These are phyloP conservation scores for Penaeus chinensis DNA, from an alignment of 1,140 invertebrate species.

Conservation along the genomic window DNA sequence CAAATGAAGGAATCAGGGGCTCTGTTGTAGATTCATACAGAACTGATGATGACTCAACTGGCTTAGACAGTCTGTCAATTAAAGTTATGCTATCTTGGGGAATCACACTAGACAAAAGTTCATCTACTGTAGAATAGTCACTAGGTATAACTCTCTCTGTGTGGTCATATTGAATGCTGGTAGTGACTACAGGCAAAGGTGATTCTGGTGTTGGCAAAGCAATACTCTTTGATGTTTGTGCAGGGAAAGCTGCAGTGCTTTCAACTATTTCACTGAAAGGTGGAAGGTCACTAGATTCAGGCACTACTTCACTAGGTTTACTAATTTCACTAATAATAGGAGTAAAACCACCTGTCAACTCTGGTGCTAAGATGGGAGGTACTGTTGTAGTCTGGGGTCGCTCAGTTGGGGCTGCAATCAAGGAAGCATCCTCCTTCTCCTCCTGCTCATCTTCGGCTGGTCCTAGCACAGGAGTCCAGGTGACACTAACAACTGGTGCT, in stretches of 20 bases:
- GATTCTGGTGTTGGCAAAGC: slow-evolving; percentile 26
- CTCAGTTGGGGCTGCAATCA: slow-evolving; percentile 7
- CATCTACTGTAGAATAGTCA: slow-evolving; percentile 28
- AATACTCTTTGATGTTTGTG: slow-evolving; percentile 26
- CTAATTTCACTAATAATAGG: slow-evolving; percentile 38
- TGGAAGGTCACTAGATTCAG: slow-evolving; percentile 31
- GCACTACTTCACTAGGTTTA: slow-evolving; percentile 34
- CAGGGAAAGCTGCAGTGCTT: slow-evolving; percentile 30
- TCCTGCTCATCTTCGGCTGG: slow-evolving; percentile 19
- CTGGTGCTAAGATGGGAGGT: not conserved
- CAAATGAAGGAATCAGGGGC: too few relatives aligned
- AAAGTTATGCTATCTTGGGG: slow-evolving; percentile 26
- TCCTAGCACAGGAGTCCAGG: slow-evolving; percentile 50
- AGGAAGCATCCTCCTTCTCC: not conserved
- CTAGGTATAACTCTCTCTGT: slow-evolving; percentile 13
- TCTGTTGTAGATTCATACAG: too few relatives aligned
- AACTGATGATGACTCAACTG: too few relatives aligned
- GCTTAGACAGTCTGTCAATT: too few relatives aligned
- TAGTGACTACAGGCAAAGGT: not conserved
- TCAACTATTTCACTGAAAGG: slow-evolving; percentile 17
- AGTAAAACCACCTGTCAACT: slow-evolving; percentile 45
- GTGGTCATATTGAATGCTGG: slow-evolving; percentile 30
- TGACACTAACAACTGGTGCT: slow-evolving; percentile 7
- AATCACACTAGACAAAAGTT: slow-evolving; percentile 32
- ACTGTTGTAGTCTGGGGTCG: slow-evolving; percentile 14